Base-by-base conservation (phyloP, 1,140 invertebrate genomes). In the Eciton burchellii region DNA sequence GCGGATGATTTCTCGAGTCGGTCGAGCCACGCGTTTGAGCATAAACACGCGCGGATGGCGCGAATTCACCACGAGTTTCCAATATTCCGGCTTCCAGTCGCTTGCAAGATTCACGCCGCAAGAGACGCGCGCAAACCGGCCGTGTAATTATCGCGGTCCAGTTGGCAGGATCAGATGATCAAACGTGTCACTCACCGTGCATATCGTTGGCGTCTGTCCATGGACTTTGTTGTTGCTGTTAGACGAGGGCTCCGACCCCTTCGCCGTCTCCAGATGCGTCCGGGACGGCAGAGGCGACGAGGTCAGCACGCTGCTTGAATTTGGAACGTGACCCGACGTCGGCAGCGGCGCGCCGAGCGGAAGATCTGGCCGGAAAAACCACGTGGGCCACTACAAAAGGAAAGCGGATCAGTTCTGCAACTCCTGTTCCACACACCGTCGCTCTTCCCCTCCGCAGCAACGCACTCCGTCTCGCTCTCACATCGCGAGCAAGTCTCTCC, bases 131-230 rank as follows among this genome's bases (percentile, higher is more conserved):
- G 52, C 6, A 35, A 6, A 35, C 35, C 47, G 45, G 60, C 63
- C 43, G 9, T 21, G 65, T 8, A 66, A 66, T 54, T 77, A 77
- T 77, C 26, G 43, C 74, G 49, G 74, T 77, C 74, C 63, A 77
- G 62, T 77, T 77, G 35, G 62, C 47, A 54, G 35, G 49, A 77
- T 77, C 47, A 56, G 66, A 77, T 77, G 60, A 77, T 77, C 74
- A 68, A 79, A 79, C 49, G 74, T 79, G 74, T 60, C 43, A 90
- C 92, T 92, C 77, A 94, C 93, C 83, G 91, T 93, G 77, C 93
- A 93, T 74, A 94, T 93, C 19, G 92, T 93, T 41, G 93, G 93
- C 59, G 88, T 90, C 82, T 93, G 92, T 5, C 93, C 93, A 66
- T 94, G 93, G n/a, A 94, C 83, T 59, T 92, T 92, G 47, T 83